These are phyloP conservation scores for Oryzaephilus surinamensis DNA, from an alignment of 1,140 invertebrate genomes.

Conservation along the genomic window DNA sequence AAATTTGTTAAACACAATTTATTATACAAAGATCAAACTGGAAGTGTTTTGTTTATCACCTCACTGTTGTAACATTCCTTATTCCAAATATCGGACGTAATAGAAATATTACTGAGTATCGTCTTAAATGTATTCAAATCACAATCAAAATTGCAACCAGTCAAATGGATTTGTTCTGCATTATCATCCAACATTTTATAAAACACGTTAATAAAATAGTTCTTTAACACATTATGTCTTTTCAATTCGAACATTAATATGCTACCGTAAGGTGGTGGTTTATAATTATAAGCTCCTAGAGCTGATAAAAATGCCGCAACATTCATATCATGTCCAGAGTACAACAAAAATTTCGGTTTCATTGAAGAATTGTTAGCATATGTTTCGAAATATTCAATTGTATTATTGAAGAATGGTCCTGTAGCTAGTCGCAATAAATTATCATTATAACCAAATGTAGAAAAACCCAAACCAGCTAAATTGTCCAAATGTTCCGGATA, in stretches of 20 bases:
- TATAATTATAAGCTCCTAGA: slow-evolving; percentile 59
- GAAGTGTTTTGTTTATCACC: no score
- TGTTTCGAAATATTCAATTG: slow-evolving; percentile 22
- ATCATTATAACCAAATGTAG: slow-evolving; percentile 39
- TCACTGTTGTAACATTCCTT: no score
- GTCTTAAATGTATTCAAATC: no score
- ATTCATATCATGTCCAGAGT: slow-evolving; percentile 76
- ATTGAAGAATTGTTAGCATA: slow-evolving; percentile 5
- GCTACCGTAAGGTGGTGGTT: slow-evolving; percentile 61
- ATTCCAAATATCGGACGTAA: no score
- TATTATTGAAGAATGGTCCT: slow-evolving; percentile 48
- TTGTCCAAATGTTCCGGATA: slow-evolving; percentile 41
- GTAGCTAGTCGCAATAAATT: slow-evolving; percentile 43
- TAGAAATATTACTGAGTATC: no score
- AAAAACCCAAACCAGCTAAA: slow-evolving; percentile 43
- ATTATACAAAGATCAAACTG: no score
- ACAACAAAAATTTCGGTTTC: slow-evolving; percentile 54
- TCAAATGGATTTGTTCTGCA: slow-evolving; percentile 43
- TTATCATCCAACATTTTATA: slow-evolving; percentile 50
- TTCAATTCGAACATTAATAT: slow-evolving; percentile 62
- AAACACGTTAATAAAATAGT: slow-evolving; percentile 41
- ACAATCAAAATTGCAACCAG: slow-evolving; percentile 47
- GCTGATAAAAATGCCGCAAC: slow-evolving; percentile 64
- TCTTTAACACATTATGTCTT: slow-evolving; percentile 30
- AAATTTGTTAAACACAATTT: no score